These are phyloP conservation scores for Ictalurus furcatus DNA, from an alignment of 2,113 vertebrate genomes.

Conservation along the genomic window DNA sequence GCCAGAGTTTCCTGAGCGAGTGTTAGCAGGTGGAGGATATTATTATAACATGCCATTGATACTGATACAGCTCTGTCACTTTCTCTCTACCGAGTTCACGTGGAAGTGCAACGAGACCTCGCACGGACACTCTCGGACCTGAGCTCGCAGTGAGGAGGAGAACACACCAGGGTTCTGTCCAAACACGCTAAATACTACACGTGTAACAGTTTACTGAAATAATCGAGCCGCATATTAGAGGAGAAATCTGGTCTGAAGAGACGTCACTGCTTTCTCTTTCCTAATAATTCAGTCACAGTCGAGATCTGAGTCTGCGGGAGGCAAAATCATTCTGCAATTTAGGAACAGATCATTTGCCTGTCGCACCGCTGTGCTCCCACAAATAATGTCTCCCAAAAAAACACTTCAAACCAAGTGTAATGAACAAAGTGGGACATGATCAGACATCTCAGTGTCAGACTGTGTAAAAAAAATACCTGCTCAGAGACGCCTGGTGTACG, in stretches of 20 bases:
- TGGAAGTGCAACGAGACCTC: neutral
- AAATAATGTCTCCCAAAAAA: neutral
- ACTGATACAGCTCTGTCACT: neutral
- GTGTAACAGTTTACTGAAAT: neutral
- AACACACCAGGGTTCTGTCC: neutral
- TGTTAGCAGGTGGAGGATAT: neutral
- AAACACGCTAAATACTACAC: neutral
- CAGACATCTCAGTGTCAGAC: neutral
- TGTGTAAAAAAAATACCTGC: neutral
- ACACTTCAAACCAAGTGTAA: neutral
- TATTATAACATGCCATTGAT: neutral
- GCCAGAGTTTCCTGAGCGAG: neutral
- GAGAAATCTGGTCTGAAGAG: neutral
- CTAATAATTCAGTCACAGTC: slow-evolving; percentile 28
- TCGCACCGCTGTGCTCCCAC: slow-evolving; percentile 14
- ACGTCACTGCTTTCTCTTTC: neutral
- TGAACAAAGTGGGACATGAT: neutral
- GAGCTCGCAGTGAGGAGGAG: neutral
- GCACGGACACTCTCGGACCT: neutral
- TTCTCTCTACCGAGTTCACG: neutral
- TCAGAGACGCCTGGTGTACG: neutral
- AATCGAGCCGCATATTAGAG: neutral
- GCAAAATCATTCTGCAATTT: slow-evolving; percentile 29
- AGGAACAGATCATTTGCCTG: slow-evolving; percentile 44
- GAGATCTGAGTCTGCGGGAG: neutral